Conservation (phyloP, 2,113 vertebrate species). For the Rhinolophus ferrumequinum region DNA sequence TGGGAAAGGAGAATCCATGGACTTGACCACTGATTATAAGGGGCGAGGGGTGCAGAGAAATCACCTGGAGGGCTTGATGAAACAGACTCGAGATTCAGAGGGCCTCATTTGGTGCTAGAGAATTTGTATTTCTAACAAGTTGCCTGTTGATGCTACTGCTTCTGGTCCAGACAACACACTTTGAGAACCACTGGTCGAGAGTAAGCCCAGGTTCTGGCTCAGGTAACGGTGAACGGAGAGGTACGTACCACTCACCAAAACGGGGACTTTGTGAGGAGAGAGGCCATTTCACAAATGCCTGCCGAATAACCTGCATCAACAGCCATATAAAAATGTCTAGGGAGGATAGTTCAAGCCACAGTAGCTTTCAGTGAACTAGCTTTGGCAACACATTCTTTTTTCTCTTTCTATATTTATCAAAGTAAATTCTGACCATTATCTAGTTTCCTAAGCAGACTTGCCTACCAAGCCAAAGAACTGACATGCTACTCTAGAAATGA, state of each 20-base stretch:
- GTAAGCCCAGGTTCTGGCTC: neutral
- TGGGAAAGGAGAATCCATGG: neutral
- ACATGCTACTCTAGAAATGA: neutral
- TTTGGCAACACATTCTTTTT: neutral
- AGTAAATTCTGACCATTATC: neutral
- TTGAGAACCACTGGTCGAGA: neutral
- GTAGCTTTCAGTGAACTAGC: neutral
- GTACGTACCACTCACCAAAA: neutral
- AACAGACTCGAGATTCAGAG: neutral
- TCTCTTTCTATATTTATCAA: neutral
- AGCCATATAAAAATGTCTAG: neutral
- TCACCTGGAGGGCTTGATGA: neutral
- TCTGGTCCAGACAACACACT: neutral
- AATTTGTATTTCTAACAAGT: neutral
- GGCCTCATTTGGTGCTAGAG: neutral
- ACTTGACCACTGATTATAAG: neutral
- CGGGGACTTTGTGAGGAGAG: neutral
- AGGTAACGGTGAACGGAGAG: neutral
- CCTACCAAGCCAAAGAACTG: neutral
- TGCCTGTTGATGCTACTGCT: neutral
- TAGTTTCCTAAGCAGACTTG: neutral
- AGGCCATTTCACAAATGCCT: neutral
- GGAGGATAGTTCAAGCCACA: neutral
- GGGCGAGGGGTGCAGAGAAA: neutral
- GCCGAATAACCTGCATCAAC: neutral